Evolutionary conservation across 2,113 vertebrate species (phyloP), one percentile per base, ranked within the genome.

Genomic region (Pachypanchax playfairii): DNA sequence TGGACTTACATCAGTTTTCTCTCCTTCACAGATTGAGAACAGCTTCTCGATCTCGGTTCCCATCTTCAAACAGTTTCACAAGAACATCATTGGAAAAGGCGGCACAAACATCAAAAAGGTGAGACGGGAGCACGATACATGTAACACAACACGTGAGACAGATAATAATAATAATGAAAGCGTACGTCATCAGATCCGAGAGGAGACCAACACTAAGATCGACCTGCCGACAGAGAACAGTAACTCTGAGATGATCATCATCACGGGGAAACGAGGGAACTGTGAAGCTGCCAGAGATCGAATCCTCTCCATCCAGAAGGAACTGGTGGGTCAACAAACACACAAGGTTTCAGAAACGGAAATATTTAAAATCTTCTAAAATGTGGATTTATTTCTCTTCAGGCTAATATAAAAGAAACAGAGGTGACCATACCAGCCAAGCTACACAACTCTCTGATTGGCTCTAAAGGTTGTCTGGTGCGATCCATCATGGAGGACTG

Each of bases 201-300:
- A 94, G 64, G 93, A 94, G 83, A 94, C 93, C 61, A 93, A 88
- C 90, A 94, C 93, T 26, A 94, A 94, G 90, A 94, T 94, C 42
- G 93, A 94, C 83, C 89, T 94, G 71, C 93, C 93, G 24, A 94
- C 91, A 3, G 93, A 94, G 79, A 94, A 94, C 90, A 94, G 93
- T 28, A 91, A 94, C 88, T 94, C 93, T 0, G 93, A 94, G 75
- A 91, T 90, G 88, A 94, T 94, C 44, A 82, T 93, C 46, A 94
- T 94, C 82, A 94, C 93, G 0, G 93, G 93, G 36, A 91, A 87
- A 82, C 93, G 90, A 74, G 81, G 51, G 72, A 91, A 93, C 87
- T 93, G 92, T 41, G 93, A 94, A 58, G 88, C 84, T 0, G 93
- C 93, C n/a, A 87, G 91, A 62, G 92, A 93, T 1, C 84, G 92